Conservation (phyloP, 2,888 invertebrate genomes). For the Beris morrisii region DNA sequence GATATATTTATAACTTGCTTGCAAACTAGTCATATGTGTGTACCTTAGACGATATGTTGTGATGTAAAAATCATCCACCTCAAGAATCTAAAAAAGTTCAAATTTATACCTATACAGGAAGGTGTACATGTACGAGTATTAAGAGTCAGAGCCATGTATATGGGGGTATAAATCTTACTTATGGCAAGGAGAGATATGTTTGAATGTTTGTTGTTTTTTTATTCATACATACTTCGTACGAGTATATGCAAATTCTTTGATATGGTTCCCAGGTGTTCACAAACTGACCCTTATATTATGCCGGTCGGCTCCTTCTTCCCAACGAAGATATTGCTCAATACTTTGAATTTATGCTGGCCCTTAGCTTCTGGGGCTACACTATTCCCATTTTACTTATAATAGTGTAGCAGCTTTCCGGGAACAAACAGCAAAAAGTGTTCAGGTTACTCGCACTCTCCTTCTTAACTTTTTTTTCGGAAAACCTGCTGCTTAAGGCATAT, state of each 20-base stretch:
- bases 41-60: background rate
- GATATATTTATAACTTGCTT: conserved; percentile 4
- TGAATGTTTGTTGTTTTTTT: no score
- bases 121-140: background rate
- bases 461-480: background rate
- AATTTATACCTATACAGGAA: background rate
- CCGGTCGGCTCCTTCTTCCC: background rate
- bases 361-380: no score
- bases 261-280: conserved; percentile 25
- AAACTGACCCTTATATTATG: conserved; percentile 24
- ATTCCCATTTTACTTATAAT: no score
- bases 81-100: conserved; percentile 1
- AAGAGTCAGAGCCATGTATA: background rate
- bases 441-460: no score
- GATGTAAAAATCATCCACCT: background rate
- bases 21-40: background rate
- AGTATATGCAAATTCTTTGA: conserved; percentile 23
- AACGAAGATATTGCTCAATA: no score
- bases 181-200: no score
- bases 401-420: no score
- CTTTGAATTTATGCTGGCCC: no score
- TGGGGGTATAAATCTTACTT: no score
- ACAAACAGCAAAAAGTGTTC: no score
- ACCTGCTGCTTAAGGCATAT: conserved; percentile 17
- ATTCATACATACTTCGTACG: no score